Percentiles rank a stretch among this genome's conserved stretches.
These are phyloP conservation scores for Molanna angustata DNA, from an alignment of 2,888 invertebrate genomes.

Conservation along the genomic window DNA sequence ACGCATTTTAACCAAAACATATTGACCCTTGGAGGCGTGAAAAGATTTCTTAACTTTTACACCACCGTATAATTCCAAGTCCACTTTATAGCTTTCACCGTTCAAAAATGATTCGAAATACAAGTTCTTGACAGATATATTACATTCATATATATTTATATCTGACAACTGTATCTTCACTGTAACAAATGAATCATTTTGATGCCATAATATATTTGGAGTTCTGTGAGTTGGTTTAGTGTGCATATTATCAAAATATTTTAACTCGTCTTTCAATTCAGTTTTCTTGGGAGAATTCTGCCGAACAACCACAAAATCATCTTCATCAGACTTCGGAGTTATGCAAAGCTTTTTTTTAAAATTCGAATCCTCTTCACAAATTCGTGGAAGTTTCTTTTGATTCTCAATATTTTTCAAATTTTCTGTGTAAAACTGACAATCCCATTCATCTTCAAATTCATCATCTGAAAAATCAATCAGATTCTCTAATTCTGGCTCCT, in stretches of 20 bases:
- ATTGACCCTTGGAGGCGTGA: slow-evolving; percentile 45
- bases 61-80: slow-evolving; percentile 46
- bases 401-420: slow-evolving; percentile 4
- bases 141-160: slow-evolving; percentile 41
- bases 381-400: not conserved
- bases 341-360: not conserved
- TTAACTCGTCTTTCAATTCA: not conserved
- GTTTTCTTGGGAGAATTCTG: not conserved
- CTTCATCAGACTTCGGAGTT: slow-evolving; percentile 1
- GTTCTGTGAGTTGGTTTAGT: slow-evolving; percentile 38
- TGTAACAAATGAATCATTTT: slow-evolving; percentile 39
- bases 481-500: not conserved
- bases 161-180: slow-evolving; percentile 45
- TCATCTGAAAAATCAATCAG: not conserved
- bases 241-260: not conserved
- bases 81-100: slow-evolving; percentile 42
- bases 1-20: slow-evolving; percentile 41
- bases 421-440: slow-evolving; percentile 12
- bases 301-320: slow-evolving; percentile 6
- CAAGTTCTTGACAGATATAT: slow-evolving; percentile 39
- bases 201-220: slow-evolving; percentile 43
- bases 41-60: slow-evolving; percentile 37
- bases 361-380: not conserved
- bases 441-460: slow-evolving; percentile 34
- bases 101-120: slow-evolving; percentile 40